Base-by-base conservation (phyloP, 1,140 invertebrate genomes). In the Drosophila ficusphila region DNA sequence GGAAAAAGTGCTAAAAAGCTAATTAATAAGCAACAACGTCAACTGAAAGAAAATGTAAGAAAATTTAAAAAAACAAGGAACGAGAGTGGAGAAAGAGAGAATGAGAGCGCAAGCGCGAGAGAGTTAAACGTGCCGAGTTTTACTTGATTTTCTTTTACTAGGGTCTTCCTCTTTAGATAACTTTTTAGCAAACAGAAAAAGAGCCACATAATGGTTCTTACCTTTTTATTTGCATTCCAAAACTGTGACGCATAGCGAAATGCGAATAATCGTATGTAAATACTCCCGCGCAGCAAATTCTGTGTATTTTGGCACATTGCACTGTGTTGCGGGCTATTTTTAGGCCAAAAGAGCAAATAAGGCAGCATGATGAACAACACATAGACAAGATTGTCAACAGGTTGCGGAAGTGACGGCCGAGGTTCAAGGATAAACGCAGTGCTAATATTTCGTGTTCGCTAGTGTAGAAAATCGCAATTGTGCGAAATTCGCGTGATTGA, bases 381-480 rank as follows among this genome's bases (percentile, higher is more conserved):
- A 76, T 60, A 48, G 23, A 51, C 44, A 71, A 67, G 68, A 60
- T 52, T 86, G 77, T 86, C 82, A 86, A 86, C 81, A 86, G 81
- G 81, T 86, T 86, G 82, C 81, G 81, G 81, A 88, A 86, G 77
- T 85, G 81, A 65, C 64, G 75, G 0, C n/a, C 29, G 34, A 41
- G 56, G 36, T 52, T 69, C 81, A 76, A 76, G 81, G 81, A 85
- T 60, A 65, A 54, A 31, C 11, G 12, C 16, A 46, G 19, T 69
- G 56, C 12, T 57, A 33, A 58, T 57, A 34, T 29, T 46, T 27
- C 4, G 2, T 38, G 12, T 53, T 42, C 11, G 23, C 39, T 36
- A 27, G 11, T 29, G 11, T 39, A 18, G 14, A 67, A 27, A 31
- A 29, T 18, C 34, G 31, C 44, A 67, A 60, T 36, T 44, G 48